Evolutionary conservation across 2,888 invertebrate genomes (phyloP), one percentile per base, ranked within the genome.

Genomic region (Heliconius sara): DNA sequence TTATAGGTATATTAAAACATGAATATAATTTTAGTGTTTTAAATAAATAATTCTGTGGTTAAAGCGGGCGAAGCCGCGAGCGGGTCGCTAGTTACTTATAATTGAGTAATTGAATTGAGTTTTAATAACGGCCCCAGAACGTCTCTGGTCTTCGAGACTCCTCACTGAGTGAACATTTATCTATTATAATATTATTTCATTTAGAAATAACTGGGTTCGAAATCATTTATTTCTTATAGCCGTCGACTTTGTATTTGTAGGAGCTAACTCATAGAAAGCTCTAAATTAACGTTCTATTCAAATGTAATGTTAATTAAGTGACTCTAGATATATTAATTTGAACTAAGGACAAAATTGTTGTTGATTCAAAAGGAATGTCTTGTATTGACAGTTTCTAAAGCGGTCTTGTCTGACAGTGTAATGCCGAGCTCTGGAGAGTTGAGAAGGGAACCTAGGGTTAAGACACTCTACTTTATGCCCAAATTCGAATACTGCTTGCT

Each of bases 111-210:
- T 78, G 22, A 39, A 10, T 6, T 30, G 30, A 30, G 57, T 67
- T 67, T 43, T 60, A 65, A 65, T 75, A 78, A 73, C 57, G 43
- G 68, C 57, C 78, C 47, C 47, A 70, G 43, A 80, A 52, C 77
- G 30, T 78, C 66, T 67, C 72, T 39, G 75, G 71, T 43, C 39
- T 63, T 66, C 43, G 57, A 66, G 67, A 67, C 60, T 65, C 47
- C 65, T 75, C 66, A n/a, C 52, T 52, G 74, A 78, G 25, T 52
- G 47, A 47, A 60, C 67, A 74, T 74, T 78, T 78, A 78, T 80
- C 75, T 80, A 80, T 78, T 66, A 73, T 74, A 75, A 74, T 76
- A 78, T 78, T 76, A 78, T 75, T 76, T 80, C 71, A 76, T 78
- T 72, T 63, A 57, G 34, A 76, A 25, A 71, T 76, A 72, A 72